These are phyloP conservation scores for Saccopteryx leptura DNA, from an alignment of 2,113 vertebrate species.

Conservation along the genomic window DNA sequence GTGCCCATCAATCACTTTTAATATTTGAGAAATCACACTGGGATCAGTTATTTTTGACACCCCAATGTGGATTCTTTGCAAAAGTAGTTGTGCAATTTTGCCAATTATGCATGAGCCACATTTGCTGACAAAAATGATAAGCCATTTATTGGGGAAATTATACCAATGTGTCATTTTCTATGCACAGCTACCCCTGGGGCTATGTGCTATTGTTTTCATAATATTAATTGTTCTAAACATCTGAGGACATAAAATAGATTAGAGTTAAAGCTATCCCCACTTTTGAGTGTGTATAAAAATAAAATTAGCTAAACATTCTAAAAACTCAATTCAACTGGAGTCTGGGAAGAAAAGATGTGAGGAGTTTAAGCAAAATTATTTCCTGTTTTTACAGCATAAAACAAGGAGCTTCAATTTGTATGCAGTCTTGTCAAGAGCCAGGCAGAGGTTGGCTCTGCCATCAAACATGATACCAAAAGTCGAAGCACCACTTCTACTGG, in stretches of 20 bases:
- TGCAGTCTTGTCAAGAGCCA: neutral
- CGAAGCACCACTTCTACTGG: neutral
- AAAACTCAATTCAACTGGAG: conserved; percentile 25
- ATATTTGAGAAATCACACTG: neutral
- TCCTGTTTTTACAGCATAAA: conserved; percentile 3
- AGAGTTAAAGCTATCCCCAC: conserved; percentile 27
- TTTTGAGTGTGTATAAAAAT: conserved; percentile 22
- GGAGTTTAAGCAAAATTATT: conserved; percentile 49
- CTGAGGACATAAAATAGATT: conserved; percentile 63
- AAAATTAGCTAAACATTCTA: conserved; percentile 41
- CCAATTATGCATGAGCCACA: conserved; percentile 21
- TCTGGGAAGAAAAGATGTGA: conserved; percentile 50
- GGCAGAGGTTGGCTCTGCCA: neutral
- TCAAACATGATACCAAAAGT: neutral
- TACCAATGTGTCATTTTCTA: conserved; percentile 64
- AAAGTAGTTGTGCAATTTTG: conserved; percentile 36
- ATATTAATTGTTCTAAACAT: conserved; percentile 67
- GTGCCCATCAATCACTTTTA: neutral
- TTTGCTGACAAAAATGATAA: conserved; percentile 11
- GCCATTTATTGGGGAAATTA: conserved; percentile 41
- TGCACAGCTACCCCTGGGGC: conserved; percentile 16
- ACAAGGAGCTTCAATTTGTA: neutral
- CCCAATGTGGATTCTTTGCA: neutral
- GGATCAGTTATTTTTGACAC: neutral
- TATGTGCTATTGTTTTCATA: conserved; percentile 43